Percentiles rank a stretch among this genome's conserved stretches.
phyloP scores from a whole-genome alignment of 2,113 vertebrate genomes.

The Cisticola juncidis region DNA sequence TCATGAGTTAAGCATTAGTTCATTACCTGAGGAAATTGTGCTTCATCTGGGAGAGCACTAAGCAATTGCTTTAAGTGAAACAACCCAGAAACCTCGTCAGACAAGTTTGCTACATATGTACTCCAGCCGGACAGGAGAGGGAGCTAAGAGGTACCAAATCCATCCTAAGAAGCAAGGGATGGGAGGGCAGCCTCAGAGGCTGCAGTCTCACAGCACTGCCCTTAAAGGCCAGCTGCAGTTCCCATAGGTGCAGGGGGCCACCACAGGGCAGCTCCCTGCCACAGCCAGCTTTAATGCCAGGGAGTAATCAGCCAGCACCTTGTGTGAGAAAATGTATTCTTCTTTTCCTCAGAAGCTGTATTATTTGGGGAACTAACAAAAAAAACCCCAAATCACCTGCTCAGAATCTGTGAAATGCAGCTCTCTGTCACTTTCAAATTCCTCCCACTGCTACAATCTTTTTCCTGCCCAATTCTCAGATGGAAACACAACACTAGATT shows the following conservation, averaged over 20 bases:
- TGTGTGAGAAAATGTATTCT: background rate
- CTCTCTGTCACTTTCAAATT: background rate
- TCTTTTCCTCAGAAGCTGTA: background rate
- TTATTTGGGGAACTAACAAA: background rate
- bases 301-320: background rate
- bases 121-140: conserved; percentile 1
- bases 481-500: background rate
- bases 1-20: background rate
- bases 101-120: background rate
- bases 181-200: background rate
- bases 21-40: background rate
- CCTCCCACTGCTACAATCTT: background rate
- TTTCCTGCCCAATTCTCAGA: background rate
- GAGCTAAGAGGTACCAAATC: background rate
- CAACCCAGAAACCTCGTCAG: background rate
- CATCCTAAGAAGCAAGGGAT: background rate
- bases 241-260: background rate
- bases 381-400: background rate
- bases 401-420: background rate
- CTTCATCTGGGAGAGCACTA: background rate
- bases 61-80: background rate
- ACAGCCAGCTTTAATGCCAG: background rate
- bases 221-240: background rate
- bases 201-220: background rate
- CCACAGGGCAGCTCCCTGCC: background rate